phyloP scores from a whole-genome alignment of 2,797 vertebrate genomes.

The Syngnathus rostellatus region DNA sequence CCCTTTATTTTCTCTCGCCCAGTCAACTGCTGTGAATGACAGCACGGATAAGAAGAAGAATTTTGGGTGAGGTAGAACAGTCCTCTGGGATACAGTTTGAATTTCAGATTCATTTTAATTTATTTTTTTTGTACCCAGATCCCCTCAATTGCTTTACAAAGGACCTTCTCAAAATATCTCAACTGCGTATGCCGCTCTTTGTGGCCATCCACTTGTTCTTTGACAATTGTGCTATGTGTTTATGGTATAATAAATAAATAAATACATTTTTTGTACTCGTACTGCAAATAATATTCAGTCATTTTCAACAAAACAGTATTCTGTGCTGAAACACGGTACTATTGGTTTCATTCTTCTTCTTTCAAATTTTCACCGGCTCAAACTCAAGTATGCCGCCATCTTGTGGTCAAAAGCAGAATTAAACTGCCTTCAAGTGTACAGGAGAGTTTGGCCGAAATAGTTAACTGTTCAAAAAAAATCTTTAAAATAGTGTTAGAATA shows the following conservation, averaged over 20 bases:
- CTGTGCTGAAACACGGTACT: background rate
- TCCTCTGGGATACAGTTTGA: slow-evolving; percentile 50
- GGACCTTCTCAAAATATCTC: background rate
- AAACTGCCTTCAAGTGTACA: no score
- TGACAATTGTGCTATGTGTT: slow-evolving; percentile 1
- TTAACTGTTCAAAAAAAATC: no score
- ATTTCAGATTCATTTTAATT: slow-evolving; percentile 26
- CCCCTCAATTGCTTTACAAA: slow-evolving; percentile 22
- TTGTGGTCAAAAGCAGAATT: no score
- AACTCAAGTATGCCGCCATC: no score
- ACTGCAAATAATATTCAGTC: slow-evolving; percentile 28
- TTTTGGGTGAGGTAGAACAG: slow-evolving; percentile 62
- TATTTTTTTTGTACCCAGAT: slow-evolving; percentile 2
- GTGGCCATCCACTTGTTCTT: slow-evolving; percentile 1
- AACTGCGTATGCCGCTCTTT: background rate
- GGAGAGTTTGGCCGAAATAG: no score
- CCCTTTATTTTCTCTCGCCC: slow-evolving; percentile 58
- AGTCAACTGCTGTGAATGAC: slow-evolving; percentile 69
- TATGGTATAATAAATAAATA: background rate
- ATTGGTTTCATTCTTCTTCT: no score
- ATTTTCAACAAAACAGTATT: no score
- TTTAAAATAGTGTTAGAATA: no score
- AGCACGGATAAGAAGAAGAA: slow-evolving; percentile 66
- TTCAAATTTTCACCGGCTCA: no score
- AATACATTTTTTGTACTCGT: background rate